Evolutionary conservation across 1,140 invertebrate genomes (phyloP).

Genomic region (Ganaspis sp.): DNA sequence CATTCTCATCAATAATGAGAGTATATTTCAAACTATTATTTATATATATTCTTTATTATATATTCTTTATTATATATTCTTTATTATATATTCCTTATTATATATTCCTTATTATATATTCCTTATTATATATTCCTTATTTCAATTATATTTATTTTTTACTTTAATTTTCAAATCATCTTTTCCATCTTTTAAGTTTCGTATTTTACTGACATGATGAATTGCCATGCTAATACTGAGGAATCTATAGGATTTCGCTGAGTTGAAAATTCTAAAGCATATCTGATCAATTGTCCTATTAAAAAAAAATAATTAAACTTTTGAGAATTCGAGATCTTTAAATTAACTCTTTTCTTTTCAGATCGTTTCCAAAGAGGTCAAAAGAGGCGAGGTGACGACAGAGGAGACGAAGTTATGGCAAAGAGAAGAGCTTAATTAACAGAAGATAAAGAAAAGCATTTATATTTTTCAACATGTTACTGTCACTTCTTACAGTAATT

Average conservation of each 20-base stretch:
- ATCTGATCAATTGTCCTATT: not conserved
- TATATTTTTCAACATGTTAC: not conserved
- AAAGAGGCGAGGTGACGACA: not conserved
- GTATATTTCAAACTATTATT: too few relatives aligned
- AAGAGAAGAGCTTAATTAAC: not conserved
- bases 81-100: too few relatives aligned
- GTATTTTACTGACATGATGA: constrained; percentile 66
- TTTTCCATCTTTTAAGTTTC: too few relatives aligned
- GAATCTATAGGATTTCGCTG: constrained; percentile 72
- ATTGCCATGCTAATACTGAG: constrained; percentile 77
- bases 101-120: too few relatives aligned
- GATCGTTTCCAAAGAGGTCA: constrained; percentile 22
- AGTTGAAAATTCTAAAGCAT: constrained; percentile 66
- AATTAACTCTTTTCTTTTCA: not conserved
- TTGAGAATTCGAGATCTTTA: not conserved
- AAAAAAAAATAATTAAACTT: not conserved
- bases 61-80: too few relatives aligned
- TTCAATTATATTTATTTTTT: too few relatives aligned
- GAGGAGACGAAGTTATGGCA: not conserved
- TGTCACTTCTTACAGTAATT: not conserved
- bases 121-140: too few relatives aligned
- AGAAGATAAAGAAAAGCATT: not conserved
- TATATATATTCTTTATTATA: too few relatives aligned
- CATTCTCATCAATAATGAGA: too few relatives aligned
- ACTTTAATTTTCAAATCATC: too few relatives aligned